Base-by-base conservation (phyloP, 1,140 invertebrate species). In the Ips nitidus region DNA sequence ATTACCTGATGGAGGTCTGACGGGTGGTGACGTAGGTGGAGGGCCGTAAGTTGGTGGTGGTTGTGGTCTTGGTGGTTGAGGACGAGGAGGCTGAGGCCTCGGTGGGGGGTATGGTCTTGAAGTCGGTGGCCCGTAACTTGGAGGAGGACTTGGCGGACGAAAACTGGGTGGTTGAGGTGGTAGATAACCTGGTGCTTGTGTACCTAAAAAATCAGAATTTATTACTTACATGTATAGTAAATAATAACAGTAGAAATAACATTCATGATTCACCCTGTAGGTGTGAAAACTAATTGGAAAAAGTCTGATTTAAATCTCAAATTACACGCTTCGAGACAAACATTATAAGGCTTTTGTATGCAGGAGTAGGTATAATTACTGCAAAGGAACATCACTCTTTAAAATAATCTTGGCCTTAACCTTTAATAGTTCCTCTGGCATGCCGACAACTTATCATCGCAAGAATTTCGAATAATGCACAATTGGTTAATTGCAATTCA, bases 41-140 rank as follows among this genome's bases (percentile, higher is more conserved):
- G 62, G 36, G 36, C 58, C 38, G 45, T 73, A 63, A 50, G 59
- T 36, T 7, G 66, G 73, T 7, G 61, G 70, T 47, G 62, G 56
- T 63, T 74, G 66, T 39, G 74, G 61, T 22, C 59, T 61, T 50
- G 59, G 59, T 37, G 59, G 59, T 50, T 62, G 63, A 50, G 77
- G 74, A 52, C 73, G 53, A 4, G 72, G 72, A 64, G 77, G 73
- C 68, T 76, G 77, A 58, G 72, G 70, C 60, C 55, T 61, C 42
- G 57, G 55, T 37, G 68, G 59, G 6, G 76, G 72, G 53, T 22
- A 22, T 22, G 22, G 22, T 0, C 22, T 22, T 22, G 77, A 74
- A 58, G 77, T 77, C 58, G 75, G 74, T 0, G 75, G 75, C n/a
- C 69, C 50, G 40, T 74, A 75, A 45, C 72, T 64, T n/a, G 75